phyloP scores from a whole-genome alignment of 2,888 invertebrate genomes.

The Ichneumon xanthorius region DNA sequence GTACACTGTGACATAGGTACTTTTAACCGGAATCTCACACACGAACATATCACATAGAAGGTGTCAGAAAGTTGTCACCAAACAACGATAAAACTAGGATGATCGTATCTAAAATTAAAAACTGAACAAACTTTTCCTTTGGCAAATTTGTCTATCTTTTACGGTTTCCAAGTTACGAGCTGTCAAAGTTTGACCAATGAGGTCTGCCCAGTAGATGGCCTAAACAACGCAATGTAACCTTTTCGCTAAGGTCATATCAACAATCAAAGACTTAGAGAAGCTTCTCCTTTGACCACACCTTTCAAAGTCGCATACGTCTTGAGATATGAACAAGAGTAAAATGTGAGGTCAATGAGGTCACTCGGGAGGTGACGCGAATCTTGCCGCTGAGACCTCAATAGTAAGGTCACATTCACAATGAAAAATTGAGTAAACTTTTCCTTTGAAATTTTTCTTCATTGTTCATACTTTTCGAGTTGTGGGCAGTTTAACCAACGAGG shows the following conservation, averaged over 20 bases:
- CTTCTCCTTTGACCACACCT: no score
- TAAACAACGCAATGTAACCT: no score
- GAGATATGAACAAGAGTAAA: no score
- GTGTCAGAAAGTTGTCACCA: neutral
- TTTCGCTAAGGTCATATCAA: no score
- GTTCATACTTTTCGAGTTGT: neutral
- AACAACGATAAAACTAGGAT: neutral
- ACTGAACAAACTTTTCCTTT: neutral
- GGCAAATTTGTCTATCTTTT: neutral
- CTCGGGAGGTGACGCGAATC: no score
- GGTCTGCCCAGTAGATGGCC: no score
- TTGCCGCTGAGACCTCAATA: neutral
- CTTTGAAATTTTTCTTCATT: neutral
- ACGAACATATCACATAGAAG: neutral
- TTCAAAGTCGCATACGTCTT: no score
- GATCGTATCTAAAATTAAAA: neutral
- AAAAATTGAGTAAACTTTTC: neutral
- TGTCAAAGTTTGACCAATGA: neutral
- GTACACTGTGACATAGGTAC: constrained; percentile 33
- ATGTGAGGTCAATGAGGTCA: no score
- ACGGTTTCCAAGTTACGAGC: neutral
- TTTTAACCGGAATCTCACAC: constrained; percentile 12
- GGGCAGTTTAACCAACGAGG: neutral
- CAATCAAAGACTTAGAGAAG: no score
- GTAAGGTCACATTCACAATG: neutral